Percentiles rank a stretch among this genome's conserved stretches.
Evolutionary conservation across 1,140 invertebrate species (phyloP).

Genomic region (Listronotus oregonensis): DNA sequence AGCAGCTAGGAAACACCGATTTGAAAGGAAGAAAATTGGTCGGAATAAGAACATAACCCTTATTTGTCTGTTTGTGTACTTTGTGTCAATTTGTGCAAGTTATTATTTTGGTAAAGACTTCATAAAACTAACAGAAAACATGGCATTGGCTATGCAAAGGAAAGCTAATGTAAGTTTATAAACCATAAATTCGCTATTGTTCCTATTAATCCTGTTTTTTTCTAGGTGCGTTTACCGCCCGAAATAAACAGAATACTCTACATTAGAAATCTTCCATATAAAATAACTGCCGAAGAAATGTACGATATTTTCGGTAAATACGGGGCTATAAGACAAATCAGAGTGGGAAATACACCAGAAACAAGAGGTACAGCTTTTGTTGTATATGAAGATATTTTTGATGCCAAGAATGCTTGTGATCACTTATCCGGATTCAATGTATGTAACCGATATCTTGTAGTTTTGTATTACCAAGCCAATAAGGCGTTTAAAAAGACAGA

Average conservation of each 20-base stretch:
- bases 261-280: conserved; percentile 97
- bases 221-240: conserved; percentile 92
- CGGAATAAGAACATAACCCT: too few relatives aligned
- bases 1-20: too few relatives aligned
- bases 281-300: conserved; percentile 99
- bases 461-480: conserved; percentile 94
- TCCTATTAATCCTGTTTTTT: conserved; percentile 38
- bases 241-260: conserved; percentile 98
- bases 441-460: conserved; percentile 97
- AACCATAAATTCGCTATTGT: background rate
- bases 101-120: too few relatives aligned
- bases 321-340: conserved; percentile 97
- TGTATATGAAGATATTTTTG: conserved; percentile 99
- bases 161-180: conserved; percentile 64
- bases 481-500: conserved; percentile 97
- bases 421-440: conserved; percentile 99
- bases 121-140: conserved; percentile 49
- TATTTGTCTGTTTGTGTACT: too few relatives aligned
- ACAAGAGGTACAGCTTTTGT: conserved; percentile 98
- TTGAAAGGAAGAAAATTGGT: too few relatives aligned
- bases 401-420: conserved; percentile 99
- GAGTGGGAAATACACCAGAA: conserved; percentile 98
- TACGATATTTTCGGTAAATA: conserved; percentile 99
- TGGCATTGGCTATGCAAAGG: conserved; percentile 67
- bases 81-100: too few relatives aligned